Percentiles rank a stretch among this genome's conserved stretches.
phyloP scores from a whole-genome alignment of 2,113 vertebrate species.

The Empidonax alnorum region DNA sequence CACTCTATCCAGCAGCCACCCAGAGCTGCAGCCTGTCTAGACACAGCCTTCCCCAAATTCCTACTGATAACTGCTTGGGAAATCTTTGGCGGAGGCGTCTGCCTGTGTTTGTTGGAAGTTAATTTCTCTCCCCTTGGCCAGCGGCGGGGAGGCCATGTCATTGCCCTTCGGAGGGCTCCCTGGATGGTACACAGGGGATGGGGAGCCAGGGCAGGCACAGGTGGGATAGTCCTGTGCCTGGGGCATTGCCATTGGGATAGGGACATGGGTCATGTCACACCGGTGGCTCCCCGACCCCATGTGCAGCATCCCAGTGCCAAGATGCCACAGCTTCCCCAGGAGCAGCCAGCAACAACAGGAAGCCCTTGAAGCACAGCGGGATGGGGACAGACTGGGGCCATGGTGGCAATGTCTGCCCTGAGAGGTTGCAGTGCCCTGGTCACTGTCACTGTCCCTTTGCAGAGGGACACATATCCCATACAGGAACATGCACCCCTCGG shows the following conservation, averaged over 20 bases:
- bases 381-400: neutral
- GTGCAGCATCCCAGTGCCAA: neutral
- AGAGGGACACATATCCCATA: neutral
- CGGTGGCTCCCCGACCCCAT: fast-evolving
- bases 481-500: neutral
- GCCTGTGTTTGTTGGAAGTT: neutral
- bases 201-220: neutral
- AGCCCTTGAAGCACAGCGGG: neutral
- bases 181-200: fast-evolving
- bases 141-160: fast-evolving
- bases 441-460: neutral
- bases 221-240: fast-evolving
- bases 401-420: neutral
- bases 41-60: slow-evolving; percentile 59
- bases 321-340: fast-evolving
- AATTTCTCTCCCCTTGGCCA: neutral
- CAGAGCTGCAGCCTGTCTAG: slow-evolving; percentile 69
- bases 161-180: neutral
- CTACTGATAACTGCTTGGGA: slow-evolving; percentile 35
- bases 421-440: neutral
- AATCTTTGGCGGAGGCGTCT: neutral
- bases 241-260: neutral
- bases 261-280: neutral
- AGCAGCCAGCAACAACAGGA: fast-evolving
- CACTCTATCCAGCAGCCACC: slow-evolving; percentile 29